Evolutionary conservation across 2,797 vertebrate genomes (phyloP), one percentile per base, ranked within the genome.

Genomic region (Girardinus metallicus): DNA sequence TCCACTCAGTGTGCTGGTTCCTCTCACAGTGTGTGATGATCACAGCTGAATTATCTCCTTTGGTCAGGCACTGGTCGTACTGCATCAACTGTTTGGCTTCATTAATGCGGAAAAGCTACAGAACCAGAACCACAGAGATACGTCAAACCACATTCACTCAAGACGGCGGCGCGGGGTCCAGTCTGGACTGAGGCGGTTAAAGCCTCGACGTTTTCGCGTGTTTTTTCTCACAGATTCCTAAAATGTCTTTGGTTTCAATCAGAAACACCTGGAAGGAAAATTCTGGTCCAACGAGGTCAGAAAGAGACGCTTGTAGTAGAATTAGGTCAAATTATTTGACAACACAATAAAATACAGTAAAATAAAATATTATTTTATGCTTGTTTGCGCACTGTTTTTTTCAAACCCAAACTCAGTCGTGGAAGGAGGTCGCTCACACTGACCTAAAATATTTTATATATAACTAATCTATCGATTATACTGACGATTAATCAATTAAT

Each of bases 41-140:
- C 78, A 99, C 88, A 57, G 97, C 96, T 10, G 96, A 94, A 78
- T 96, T 97, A 78, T 99, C 98, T 0, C 87, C 97, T 92, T 94
- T 97, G 29, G 96, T 97, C 93, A 99, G 92, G 91, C 99, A 99
- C 91, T 99, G 99, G 87, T 99, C 98, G 0, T 99, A 99, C 85
- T 99, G 99, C 98, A 99, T 99, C 83, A 99, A 91, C 88, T 99
- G 99, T 92, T 98, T 97, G 1, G 97, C 98, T 92, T 99, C 97
- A 21, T 99, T 99, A 88, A 99, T 97, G 89, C 99, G 96, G 93
- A 99, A 99, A 86, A 99, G 95, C 99, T 99, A 71, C 29, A 81
- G 53, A 83, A 23, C 82, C 12, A 11, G 31, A 75, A 36, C 43
- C 18, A 21, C 46, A 31, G 9, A 8, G n/a, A 29, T 29, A 4